Percentiles rank a stretch among this genome's conserved stretches.
Conservation (phyloP, 2,113 vertebrate genomes). For the Oncorhynchus masou region DNA sequence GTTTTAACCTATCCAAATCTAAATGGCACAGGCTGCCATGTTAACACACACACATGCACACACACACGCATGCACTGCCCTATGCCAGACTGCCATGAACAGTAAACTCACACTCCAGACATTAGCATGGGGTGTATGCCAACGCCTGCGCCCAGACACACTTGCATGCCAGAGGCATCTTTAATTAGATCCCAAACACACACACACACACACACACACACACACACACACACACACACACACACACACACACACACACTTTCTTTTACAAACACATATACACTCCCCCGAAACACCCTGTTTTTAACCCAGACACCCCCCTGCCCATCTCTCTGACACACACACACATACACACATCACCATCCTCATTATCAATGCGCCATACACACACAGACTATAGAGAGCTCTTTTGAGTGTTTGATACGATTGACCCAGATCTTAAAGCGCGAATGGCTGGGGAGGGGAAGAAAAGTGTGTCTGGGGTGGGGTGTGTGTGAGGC, state of each 20-base stretch:
- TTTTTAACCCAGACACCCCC: constrained; percentile 14
- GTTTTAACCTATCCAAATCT: constrained; percentile 1
- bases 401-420: constrained; percentile 48
- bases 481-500: constrained; percentile 34
- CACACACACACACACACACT: constrained; percentile 16
- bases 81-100: constrained; percentile 8
- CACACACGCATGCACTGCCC: constrained; percentile 16
- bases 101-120: constrained; percentile 11
- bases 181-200: constrained; percentile 41
- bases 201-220: constrained; percentile 19
- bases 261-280: not conserved
- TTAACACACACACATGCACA: constrained; percentile 3
- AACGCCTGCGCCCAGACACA: constrained; percentile 11
- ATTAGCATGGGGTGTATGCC: not conserved
- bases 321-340: not conserved
- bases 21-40: constrained; percentile 8
- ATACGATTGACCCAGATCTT: constrained; percentile 75
- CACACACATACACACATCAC: constrained; percentile 2
- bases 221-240: constrained; percentile 14
- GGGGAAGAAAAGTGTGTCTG: constrained; percentile 8
- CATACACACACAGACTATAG: constrained; percentile 17
- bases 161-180: constrained; percentile 19
- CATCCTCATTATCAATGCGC: constrained; percentile 33
- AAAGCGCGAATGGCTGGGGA: constrained; percentile 27
- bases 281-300: no score